Evolutionary conservation across 2,113 vertebrate genomes (phyloP).

Genomic region (Myotis davidii): DNA sequence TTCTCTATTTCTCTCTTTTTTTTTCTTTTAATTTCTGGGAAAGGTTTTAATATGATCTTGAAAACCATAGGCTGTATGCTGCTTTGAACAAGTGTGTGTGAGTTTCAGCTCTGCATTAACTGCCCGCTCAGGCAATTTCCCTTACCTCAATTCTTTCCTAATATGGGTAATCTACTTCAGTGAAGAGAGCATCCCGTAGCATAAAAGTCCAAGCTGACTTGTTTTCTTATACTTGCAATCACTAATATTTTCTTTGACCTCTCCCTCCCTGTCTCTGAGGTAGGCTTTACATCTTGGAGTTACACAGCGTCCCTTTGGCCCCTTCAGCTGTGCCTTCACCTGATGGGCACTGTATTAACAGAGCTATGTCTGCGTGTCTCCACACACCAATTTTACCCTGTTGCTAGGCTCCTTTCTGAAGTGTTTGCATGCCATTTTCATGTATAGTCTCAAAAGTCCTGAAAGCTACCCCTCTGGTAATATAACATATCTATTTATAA

Average conservation of each 20-base stretch:
- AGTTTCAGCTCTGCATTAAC: background rate
- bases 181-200: background rate
- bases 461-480: background rate
- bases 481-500: background rate
- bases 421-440: background rate
- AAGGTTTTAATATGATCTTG: background rate
- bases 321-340: background rate
- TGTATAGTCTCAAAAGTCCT: background rate
- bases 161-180: background rate
- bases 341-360: background rate
- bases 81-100: background rate
- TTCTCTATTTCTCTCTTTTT: background rate
- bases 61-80: background rate
- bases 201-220: background rate
- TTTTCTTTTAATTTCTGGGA: background rate
- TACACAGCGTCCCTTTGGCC: accelerated
- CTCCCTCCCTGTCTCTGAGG: background rate
- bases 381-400: background rate
- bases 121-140: background rate
- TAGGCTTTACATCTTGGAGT: background rate
- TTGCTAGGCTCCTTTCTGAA: background rate
- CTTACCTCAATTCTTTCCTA: background rate
- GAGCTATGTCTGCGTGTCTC: background rate
- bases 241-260: background rate
- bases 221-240: background rate